Evolutionary conservation across 1,140 invertebrate species (phyloP).

Genomic region (Eufriesea mexicana): DNA sequence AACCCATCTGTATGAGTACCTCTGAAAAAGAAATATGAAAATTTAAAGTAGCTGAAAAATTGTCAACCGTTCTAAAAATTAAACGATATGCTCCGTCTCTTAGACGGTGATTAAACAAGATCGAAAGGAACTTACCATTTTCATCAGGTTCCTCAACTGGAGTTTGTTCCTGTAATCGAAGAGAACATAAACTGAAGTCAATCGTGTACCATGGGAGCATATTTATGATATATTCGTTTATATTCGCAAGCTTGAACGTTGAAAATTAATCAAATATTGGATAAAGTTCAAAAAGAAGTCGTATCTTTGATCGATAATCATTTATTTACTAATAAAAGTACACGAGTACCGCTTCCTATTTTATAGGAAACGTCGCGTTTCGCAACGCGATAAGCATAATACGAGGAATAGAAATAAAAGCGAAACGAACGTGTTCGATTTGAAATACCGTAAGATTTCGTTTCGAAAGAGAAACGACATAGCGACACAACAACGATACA

Average conservation of each 20-base stretch:
- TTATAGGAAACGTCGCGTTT: no score
- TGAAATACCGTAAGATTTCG: background rate
- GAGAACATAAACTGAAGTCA: background rate
- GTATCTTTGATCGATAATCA: no score
- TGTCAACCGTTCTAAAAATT: no score
- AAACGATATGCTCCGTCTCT: background rate
- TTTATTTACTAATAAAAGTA: no score
- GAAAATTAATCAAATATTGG: no score
- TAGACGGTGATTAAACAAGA: background rate
- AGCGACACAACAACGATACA: background rate
- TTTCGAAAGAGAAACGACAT: background rate
- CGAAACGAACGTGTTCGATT: background rate
- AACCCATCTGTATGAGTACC: constrained; percentile 93
- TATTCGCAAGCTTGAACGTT: no score
- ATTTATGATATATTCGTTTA: background rate
- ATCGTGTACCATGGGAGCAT: background rate
- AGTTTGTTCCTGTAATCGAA: constrained; percentile 85
- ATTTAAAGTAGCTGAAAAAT: no score
- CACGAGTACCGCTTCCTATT: no score
- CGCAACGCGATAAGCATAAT: background rate
- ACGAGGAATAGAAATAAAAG: background rate
- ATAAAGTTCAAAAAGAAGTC: no score
- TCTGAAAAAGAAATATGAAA: constrained; percentile 82
- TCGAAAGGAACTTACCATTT: constrained; percentile 82
- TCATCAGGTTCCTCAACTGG: constrained; percentile 86